Evolutionary conservation across 1,140 invertebrate genomes (phyloP).

Genomic region (Halictus rubicundus): DNA sequence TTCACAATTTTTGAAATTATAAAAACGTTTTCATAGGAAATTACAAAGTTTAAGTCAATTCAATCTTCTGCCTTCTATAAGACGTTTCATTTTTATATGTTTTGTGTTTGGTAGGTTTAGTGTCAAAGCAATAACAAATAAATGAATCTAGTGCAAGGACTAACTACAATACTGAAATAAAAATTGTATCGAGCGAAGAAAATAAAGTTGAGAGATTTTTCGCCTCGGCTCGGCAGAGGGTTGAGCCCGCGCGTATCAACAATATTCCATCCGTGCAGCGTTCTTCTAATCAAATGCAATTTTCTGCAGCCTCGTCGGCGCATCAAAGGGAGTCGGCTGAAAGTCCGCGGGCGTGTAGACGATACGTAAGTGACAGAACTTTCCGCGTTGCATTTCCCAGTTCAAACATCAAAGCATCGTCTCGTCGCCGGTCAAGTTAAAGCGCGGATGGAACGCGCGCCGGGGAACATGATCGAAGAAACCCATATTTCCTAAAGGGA

Average conservation of each 20-base stretch:
- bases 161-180: background rate
- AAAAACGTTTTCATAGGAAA: no score
- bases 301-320: constrained; percentile 9
- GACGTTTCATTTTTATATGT: no score
- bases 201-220: background rate
- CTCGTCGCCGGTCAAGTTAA: constrained; percentile 43
- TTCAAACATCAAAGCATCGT: constrained; percentile 41
- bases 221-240: background rate
- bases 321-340: constrained; percentile 34
- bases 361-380: constrained; percentile 38
- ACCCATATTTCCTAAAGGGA: constrained; percentile 23
- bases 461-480: constrained; percentile 24
- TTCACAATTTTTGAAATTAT: no score
- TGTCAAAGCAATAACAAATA: no score
- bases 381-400: constrained; percentile 41
- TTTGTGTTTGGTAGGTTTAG: no score
- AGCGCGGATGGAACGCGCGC: constrained; percentile 21
- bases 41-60: no score
- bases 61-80: no score
- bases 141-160: no score
- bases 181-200: background rate
- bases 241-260: background rate
- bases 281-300: constrained; percentile 46
- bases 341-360: constrained; percentile 30
- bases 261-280: background rate